phyloP scores from a whole-genome alignment of 2,797 vertebrate species.

The Chelmon rostratus region DNA sequence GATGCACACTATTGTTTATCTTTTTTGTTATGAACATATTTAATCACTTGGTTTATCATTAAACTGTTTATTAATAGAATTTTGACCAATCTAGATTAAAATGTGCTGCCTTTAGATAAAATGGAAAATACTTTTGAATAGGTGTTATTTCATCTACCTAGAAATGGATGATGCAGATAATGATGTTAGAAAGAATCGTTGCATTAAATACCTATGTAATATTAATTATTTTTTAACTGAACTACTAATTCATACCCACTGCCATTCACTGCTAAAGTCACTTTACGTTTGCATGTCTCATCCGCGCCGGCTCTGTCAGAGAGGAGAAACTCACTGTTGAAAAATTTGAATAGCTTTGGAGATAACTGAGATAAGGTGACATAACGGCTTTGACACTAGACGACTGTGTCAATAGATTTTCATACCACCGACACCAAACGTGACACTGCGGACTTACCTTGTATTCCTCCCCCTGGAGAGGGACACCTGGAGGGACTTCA shows the following conservation, averaged over 20 bases:
- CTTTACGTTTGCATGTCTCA: not conserved
- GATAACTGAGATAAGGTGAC: not conserved
- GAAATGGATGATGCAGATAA: not conserved
- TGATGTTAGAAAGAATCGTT: too few relatives aligned
- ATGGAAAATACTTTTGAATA: not conserved
- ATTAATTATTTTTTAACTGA: not conserved
- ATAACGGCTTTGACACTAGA: not conserved
- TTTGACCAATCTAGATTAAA: not conserved
- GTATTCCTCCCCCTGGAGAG: conserved; percentile 11
- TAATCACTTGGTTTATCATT: not conserved
- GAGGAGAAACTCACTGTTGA: not conserved
- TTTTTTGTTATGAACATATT: too few relatives aligned
- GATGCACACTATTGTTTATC: too few relatives aligned
- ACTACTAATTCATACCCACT: not conserved
- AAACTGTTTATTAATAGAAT: not conserved
- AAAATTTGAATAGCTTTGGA: too few relatives aligned
- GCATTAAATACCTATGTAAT: too few relatives aligned
- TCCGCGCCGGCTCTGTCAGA: not conserved
- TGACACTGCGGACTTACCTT: conserved; percentile 16
- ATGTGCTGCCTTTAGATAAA: not conserved
- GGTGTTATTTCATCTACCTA: not conserved
- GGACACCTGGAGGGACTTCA: conserved; percentile 20
- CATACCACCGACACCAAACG: not conserved
- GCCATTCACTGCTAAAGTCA: not conserved
- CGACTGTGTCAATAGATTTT: not conserved